Percentiles rank a stretch among this genome's conserved stretches.
These are phyloP conservation scores for Neoscelio sp. DNA, from an alignment of 2,888 invertebrate genomes.

Conservation along the genomic window DNA sequence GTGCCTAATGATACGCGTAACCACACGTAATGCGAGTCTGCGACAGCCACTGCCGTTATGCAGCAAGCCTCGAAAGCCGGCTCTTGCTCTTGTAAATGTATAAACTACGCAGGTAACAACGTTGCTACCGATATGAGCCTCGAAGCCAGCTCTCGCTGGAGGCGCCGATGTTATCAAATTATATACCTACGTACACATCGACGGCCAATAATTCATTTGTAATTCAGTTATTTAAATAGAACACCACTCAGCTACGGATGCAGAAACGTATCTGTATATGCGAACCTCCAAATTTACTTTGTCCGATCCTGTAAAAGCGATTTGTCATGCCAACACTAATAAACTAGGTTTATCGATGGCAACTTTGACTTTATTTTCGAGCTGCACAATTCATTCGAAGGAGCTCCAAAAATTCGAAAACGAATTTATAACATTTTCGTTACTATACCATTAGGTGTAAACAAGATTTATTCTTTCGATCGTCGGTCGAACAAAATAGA, in stretches of 20 bases:
- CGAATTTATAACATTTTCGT: no score
- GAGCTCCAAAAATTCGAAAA: no score
- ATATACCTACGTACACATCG: constrained; percentile 76
- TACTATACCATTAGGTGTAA: no score
- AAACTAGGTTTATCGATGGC: constrained; percentile 15
- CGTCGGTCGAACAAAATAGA: no score
- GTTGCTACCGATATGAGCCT: constrained; percentile 59
- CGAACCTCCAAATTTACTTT: constrained; percentile 51
- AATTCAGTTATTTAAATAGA: constrained; percentile 81
- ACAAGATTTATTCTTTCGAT: no score
- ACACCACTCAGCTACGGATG: constrained; percentile 59
- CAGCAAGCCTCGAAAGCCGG: constrained; percentile 44
- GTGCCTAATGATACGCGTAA: constrained; percentile 79
- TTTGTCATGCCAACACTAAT: constrained; percentile 27
- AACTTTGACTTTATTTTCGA: constrained; percentile 18
- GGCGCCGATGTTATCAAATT: constrained; percentile 78
- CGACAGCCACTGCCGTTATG: constrained; percentile 64
- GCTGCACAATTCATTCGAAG: background rate
- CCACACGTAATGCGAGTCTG: constrained; percentile 78
- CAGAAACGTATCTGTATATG: constrained; percentile 27
- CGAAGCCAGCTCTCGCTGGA: constrained; percentile 64
- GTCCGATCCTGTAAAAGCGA: constrained; percentile 7
- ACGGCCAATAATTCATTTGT: constrained; percentile 80
- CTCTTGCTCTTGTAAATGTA: constrained; percentile 58
- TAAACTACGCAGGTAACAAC: constrained; percentile 64